Evolutionary conservation across 1,140 invertebrate species (phyloP), one percentile per base, ranked within the genome.

Genomic region (Cotesia glomerata): DNA sequence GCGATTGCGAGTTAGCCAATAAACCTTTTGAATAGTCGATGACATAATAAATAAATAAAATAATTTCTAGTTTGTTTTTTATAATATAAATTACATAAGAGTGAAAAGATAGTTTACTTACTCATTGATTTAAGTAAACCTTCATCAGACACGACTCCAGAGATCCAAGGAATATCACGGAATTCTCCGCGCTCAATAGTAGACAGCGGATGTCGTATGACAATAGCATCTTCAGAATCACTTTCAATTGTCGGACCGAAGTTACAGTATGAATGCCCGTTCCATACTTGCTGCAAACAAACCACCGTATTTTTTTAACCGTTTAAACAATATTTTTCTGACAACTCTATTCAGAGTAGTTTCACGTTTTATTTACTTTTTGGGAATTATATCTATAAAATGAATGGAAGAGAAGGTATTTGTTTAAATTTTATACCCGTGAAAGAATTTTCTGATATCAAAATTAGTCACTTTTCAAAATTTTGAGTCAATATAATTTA

Each of bases 131-230:
- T 77, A 0, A 72, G 1, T 13, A 84, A 58, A 35, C 84, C 84
- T 76, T 87, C 86, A 34, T 85, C 81, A 26, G 71, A 18, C 3
- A 74, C 74, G 0, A 83, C 45, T 14, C 82, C 82, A 5, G 78
- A 75, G 45, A 87, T 81, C 74, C 77, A 81, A 5, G 86, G 85
- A 71, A 87, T 80, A 61, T 86, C 81, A 13, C 79, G 74, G 54
- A 82, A 84, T 35, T 75, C 34, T n/a, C 76, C 74, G 0, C 79
- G 59, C 34, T 70, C 39, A 4, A 84, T 58, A 8, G 49, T 63
- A 58, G 39, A 65, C 18, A 58, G 34, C 5, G 86, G 86, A 72
- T 83, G 71, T 45, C 75, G 69, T 5, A 80, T 84, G 32, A 87
- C 34, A 0, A 84, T 71, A 0, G 84, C 81, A 18, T 81, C 84